Evolutionary conservation across 2,888 invertebrate genomes (phyloP).

Genomic region (Myopa tessellatipennis): DNA sequence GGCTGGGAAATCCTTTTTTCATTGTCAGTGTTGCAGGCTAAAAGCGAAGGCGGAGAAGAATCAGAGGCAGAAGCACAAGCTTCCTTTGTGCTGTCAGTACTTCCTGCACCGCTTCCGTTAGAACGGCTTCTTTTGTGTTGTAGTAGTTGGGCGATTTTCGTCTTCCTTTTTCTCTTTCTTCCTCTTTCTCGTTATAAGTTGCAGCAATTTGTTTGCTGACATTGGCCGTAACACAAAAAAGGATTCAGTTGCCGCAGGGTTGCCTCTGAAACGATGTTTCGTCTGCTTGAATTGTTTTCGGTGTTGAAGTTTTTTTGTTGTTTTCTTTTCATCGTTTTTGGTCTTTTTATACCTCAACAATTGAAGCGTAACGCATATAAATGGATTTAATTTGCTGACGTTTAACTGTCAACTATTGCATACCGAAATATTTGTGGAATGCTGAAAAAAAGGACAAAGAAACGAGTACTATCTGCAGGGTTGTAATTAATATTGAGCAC

Average conservation of each 20-base stretch:
- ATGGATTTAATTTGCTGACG: constrained; percentile 34
- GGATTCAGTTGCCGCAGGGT: not conserved
- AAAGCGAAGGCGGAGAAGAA: not conserved
- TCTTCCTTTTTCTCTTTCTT: not conserved
- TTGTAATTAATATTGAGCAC: not conserved
- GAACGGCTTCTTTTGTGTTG: constrained; percentile 15
- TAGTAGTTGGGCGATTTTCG: not conserved
- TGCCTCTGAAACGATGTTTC: not conserved
- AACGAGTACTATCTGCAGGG: not conserved
- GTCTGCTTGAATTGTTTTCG: constrained; percentile 17
- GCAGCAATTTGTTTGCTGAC: constrained; percentile 37
- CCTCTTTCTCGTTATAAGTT: constrained; percentile 15
- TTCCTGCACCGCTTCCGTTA: not conserved
- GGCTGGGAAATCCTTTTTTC: constrained; percentile 48
- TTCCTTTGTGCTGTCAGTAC: constrained; percentile 3
- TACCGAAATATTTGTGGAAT: not conserved
- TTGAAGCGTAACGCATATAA: constrained; percentile 38
- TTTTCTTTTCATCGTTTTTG: not conserved
- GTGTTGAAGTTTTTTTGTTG: not conserved
- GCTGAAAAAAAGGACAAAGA: not conserved
- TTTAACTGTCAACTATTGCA: constrained; percentile 23
- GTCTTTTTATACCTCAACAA: constrained; percentile 8
- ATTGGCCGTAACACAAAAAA: constrained; percentile 22
- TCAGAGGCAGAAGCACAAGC: not conserved
- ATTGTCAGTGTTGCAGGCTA: constrained; percentile 31